Conservation (phyloP, 2,888 invertebrate species). For the Apamea anceps region DNA sequence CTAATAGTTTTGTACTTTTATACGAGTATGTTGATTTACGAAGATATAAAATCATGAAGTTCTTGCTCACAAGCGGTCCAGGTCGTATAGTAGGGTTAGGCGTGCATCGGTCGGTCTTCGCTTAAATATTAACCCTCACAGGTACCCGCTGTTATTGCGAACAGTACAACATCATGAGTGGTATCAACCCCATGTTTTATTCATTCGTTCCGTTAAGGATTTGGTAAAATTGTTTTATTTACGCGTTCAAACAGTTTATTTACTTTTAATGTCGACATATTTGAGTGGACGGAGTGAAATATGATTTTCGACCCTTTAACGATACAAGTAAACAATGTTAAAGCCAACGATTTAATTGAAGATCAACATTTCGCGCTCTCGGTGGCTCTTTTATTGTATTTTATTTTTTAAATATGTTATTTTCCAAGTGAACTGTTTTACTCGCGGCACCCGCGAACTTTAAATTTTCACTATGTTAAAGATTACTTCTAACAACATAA, state of each 20-base stretch:
- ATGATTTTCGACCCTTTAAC: neutral
- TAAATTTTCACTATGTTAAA: neutral
- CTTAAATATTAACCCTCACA: constrained; percentile 61
- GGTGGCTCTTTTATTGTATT: neutral
- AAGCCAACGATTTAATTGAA: neutral
- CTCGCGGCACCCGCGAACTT: neutral
- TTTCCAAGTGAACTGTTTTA: neutral
- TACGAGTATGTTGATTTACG: constrained; percentile 1
- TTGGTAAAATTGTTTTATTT: constrained; percentile 64
- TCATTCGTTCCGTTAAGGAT: constrained; percentile 58
- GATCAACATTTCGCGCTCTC: constrained; percentile 3
- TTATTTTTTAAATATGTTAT: neutral
- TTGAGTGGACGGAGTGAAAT: constrained; percentile 29
- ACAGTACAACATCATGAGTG: constrained; percentile 60
- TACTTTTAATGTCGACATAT: constrained; percentile 50
- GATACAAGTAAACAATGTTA: neutral
- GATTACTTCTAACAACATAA: neutral
- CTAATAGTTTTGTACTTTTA: neutral
- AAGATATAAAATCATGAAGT: constrained; percentile 11
- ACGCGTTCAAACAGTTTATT: constrained; percentile 49
- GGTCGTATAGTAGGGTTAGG: constrained; percentile 15
- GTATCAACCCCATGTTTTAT: constrained; percentile 62
- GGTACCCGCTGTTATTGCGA: constrained; percentile 53
- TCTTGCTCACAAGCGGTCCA: constrained; percentile 1
- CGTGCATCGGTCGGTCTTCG: constrained; percentile 48